Percentiles rank a stretch among this genome's conserved stretches.
phyloP scores from a whole-genome alignment of 2,888 invertebrate genomes.

The Molanna angustata region DNA sequence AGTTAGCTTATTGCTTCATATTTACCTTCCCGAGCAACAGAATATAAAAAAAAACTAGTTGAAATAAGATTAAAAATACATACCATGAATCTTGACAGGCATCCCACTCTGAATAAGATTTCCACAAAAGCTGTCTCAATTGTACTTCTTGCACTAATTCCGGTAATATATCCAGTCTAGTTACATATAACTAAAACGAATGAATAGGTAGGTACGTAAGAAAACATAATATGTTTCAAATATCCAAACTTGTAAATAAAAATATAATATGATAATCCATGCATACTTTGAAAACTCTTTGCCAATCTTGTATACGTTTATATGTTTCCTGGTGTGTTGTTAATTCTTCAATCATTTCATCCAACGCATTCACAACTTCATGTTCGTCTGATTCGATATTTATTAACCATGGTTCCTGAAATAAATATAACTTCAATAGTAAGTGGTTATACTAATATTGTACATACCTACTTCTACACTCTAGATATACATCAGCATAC shows the following conservation, averaged over 20 bases:
- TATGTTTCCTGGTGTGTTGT: constrained; percentile 64
- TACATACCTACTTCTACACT: no score
- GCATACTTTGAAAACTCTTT: constrained; percentile 77
- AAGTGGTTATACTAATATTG: no score
- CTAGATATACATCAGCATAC: no score
- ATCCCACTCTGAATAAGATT: constrained; percentile 73
- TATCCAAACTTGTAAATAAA: neutral
- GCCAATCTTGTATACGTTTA: constrained; percentile 73
- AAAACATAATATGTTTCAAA: neutral
- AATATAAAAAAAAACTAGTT: no score
- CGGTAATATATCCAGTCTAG: constrained; percentile 77
- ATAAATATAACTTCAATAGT: neutral
- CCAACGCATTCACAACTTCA: constrained; percentile 62
- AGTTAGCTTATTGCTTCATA: no score
- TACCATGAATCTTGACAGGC: constrained; percentile 66
- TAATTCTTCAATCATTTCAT: constrained; percentile 62
- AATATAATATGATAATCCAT: neutral
- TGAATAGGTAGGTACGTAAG: no score
- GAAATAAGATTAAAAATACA: constrained; percentile 14
- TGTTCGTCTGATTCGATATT: constrained; percentile 69
- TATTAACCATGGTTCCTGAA: constrained; percentile 67
- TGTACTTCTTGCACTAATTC: constrained; percentile 77
- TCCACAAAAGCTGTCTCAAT: constrained; percentile 77
- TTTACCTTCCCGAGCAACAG: no score
- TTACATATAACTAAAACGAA: constrained; percentile 36